phyloP scores from a whole-genome alignment of 2,797 vertebrate genomes.

The Melanotaenia maccullochi region DNA sequence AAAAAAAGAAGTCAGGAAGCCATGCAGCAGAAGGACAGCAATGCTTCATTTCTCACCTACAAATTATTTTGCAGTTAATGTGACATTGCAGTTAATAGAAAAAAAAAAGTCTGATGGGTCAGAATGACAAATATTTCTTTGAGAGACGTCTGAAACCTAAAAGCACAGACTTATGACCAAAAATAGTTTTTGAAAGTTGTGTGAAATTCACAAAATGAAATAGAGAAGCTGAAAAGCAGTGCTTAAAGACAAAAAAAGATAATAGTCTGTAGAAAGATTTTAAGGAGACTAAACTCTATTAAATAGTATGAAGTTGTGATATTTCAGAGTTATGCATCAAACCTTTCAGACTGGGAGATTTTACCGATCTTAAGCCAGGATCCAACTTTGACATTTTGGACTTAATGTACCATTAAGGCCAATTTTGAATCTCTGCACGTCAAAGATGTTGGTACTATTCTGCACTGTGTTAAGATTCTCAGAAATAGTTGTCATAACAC shows the following conservation, averaged over 20 bases:
- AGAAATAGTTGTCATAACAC: background rate
- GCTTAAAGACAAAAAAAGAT: background rate
- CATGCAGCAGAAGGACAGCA: slow-evolving; percentile 22
- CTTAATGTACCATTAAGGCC: no score
- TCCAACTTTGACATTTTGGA: background rate
- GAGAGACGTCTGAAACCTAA: background rate
- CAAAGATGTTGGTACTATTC: background rate
- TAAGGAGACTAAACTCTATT: background rate
- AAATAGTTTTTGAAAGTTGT: background rate
- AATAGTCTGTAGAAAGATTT: background rate
- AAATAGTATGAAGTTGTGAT: background rate
- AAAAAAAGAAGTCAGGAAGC: slow-evolving; percentile 15
- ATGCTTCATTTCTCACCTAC: slow-evolving; percentile 17
- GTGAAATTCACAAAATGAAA: slow-evolving; percentile 16
- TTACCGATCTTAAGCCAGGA: background rate
- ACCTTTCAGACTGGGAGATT: background rate
- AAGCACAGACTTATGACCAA: slow-evolving; percentile 23
- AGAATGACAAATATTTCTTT: slow-evolving; percentile 12
- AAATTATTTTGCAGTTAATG: slow-evolving; percentile 4
- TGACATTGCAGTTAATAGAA: slow-evolving; percentile 1
- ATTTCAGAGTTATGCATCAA: background rate
- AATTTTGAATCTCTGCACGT: background rate
- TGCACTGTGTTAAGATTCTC: background rate
- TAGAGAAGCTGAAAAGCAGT: slow-evolving; percentile 17
- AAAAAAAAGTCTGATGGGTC: background rate